A percentile compares a stretch with the other conserved stretches of the same genome.
Evolutionary conservation across 2,888 invertebrate species (phyloP).

Genomic region (Esperia sulphurella): DNA sequence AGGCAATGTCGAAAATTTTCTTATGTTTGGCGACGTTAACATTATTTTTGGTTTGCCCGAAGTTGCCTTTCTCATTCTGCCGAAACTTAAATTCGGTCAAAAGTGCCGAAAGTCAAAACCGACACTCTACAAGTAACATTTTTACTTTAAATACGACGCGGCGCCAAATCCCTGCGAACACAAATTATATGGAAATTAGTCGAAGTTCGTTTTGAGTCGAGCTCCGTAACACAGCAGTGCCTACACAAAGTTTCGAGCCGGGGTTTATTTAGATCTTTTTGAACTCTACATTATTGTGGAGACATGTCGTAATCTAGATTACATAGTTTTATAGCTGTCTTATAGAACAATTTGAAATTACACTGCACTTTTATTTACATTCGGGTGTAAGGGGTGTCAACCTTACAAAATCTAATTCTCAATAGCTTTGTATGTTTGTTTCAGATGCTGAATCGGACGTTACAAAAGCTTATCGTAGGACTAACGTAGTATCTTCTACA

Average conservation of each 20-base stretch:
- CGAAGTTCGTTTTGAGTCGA: conserved; percentile 31
- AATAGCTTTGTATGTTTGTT: conserved; percentile 44
- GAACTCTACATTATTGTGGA: background rate
- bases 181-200: conserved; percentile 64
- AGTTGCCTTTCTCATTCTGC: no score
- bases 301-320: no score
- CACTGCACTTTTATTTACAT: no score
- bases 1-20: no score
- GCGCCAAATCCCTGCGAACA: conserved; percentile 43
- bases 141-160: conserved; percentile 32
- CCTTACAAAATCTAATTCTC: no score
- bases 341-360: background rate
- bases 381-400: no score
- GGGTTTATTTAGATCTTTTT: background rate
- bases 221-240: conserved; percentile 10
- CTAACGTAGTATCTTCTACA: conserved; percentile 40
- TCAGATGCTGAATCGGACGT: conserved; percentile 76
- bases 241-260: background rate
- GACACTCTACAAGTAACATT: conserved; percentile 2
- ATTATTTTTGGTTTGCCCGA: no score
- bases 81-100: no score
- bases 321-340: no score
- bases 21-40: no score
- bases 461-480: conserved; percentile 44
- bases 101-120: background rate